Conservation (phyloP, 2,888 invertebrate species). For the Agonopterix alstromeriana region DNA sequence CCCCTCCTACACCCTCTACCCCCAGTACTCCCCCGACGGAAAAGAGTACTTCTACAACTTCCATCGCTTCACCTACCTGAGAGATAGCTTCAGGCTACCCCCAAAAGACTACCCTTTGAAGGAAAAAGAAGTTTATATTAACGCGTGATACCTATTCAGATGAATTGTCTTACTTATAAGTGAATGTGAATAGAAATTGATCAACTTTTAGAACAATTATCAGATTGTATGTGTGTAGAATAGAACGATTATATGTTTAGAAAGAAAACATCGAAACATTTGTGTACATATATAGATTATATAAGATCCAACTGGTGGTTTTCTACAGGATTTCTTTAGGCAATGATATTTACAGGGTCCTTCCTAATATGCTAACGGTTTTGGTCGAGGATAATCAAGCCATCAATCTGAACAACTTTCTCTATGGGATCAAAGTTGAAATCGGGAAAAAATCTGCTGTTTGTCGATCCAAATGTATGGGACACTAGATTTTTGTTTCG, state of each 20-base stretch:
- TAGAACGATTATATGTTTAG: constrained; percentile 10
- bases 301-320: no score
- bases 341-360: no score
- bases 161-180: no score
- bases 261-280: constrained; percentile 3
- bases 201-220: background rate
- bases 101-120: constrained; percentile 59
- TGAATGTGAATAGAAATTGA: no score
- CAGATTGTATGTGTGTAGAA: constrained; percentile 6
- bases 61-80: constrained; percentile 62
- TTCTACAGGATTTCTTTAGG: no score
- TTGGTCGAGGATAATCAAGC: no score
- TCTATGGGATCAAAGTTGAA: no score
- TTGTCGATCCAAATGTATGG: no score
- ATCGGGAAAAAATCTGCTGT: no score
- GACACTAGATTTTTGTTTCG: no score
- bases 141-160: constrained; percentile 39
- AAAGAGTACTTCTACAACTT: constrained; percentile 70
- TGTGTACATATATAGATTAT: background rate
- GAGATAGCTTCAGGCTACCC: constrained; percentile 58
- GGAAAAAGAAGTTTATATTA: constrained; percentile 58
- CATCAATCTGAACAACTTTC: no score
- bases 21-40: constrained; percentile 66
- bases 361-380: no score
- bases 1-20: constrained; percentile 60